These are phyloP conservation scores for Apis laboriosa DNA, from an alignment of 1,140 invertebrate genomes.

Conservation along the genomic window DNA sequence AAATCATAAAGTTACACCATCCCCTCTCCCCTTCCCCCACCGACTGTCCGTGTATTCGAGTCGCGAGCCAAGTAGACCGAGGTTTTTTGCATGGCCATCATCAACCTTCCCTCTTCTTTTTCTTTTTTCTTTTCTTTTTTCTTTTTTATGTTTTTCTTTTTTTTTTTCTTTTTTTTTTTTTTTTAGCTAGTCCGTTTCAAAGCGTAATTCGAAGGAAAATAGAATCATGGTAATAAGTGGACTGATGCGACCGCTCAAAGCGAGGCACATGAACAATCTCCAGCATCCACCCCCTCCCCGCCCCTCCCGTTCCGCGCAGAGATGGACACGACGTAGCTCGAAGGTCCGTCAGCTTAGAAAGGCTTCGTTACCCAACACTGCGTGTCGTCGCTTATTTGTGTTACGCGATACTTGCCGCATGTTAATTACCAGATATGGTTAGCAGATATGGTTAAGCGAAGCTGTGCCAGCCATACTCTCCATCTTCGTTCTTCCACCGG, in stretches of 20 bases:
- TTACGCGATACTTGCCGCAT: conserved; percentile 64
- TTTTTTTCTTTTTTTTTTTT: conserved; percentile 4
- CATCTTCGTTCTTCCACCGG: conserved; percentile 3
- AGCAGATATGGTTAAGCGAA: conserved; percentile 55
- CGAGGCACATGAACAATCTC: neutral
- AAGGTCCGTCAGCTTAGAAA: conserved; percentile 57
- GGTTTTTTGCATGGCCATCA: neutral
- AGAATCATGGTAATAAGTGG: conserved; percentile 57
- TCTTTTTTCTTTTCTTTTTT: neutral
- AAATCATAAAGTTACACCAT: conserved; percentile 9
- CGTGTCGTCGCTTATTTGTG: conserved; percentile 64
- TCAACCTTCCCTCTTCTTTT: neutral
- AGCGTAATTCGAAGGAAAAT: conserved; percentile 29
- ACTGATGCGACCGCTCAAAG: conserved; percentile 28
- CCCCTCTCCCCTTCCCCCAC: accelerated
- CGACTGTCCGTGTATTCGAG: neutral
- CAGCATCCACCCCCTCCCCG: neutral
- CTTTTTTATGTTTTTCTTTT: neutral
- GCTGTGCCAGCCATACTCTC: conserved; percentile 26
- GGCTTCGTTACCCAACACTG: conserved; percentile 62
- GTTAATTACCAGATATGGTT: conserved; percentile 67
- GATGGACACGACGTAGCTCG: conserved; percentile 12
- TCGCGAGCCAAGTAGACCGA: neutral
- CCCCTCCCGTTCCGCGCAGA: neutral
- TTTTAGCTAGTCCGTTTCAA: conserved; percentile 15